These are phyloP conservation scores for Catocala sponsa DNA, from an alignment of 2,888 invertebrate species.

Conservation along the genomic window DNA sequence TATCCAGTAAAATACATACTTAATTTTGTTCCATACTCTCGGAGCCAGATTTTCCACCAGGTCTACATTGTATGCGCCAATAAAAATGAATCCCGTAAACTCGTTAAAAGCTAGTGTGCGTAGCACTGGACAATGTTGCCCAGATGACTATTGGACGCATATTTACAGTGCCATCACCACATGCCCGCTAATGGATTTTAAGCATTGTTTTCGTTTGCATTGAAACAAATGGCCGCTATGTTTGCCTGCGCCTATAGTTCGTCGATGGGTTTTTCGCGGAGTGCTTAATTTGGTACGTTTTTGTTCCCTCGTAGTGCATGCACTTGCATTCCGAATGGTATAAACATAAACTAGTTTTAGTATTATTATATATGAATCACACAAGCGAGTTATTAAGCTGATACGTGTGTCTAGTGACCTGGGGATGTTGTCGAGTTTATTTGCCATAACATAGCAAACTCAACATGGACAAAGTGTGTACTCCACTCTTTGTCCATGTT, in stretches of 20 bases:
- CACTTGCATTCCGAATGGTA: background rate
- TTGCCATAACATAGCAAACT: no score
- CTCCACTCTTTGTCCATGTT: no score
- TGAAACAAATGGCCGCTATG: conserved; percentile 68
- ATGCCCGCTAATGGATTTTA: conserved; percentile 78
- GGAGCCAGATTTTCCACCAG: background rate
- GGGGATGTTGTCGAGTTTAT: no score
- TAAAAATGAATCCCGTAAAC: conserved; percentile 30
- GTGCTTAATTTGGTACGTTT: conserved; percentile 6
- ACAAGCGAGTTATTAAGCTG: no score
- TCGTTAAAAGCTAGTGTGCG: conserved; percentile 51
- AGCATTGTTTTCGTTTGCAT: conserved; percentile 78
- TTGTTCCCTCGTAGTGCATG: no score
- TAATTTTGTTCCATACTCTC: no score
- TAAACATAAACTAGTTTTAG: conserved; percentile 1
- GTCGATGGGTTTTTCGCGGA: conserved; percentile 10
- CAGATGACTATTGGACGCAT: conserved; percentile 64
- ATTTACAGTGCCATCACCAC: conserved; percentile 71
- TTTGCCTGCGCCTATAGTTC: conserved; percentile 42
- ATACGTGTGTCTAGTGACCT: no score
- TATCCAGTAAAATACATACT: no score
- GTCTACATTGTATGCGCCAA: conserved; percentile 5
- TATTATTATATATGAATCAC: no score
- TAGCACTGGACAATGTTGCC: conserved; percentile 57
- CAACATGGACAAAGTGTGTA: no score